A percentile compares a stretch with the other conserved stretches of the same genome.
Conservation (phyloP, 2,797 vertebrate species). For the Gadopsis bispinosus region DNA sequence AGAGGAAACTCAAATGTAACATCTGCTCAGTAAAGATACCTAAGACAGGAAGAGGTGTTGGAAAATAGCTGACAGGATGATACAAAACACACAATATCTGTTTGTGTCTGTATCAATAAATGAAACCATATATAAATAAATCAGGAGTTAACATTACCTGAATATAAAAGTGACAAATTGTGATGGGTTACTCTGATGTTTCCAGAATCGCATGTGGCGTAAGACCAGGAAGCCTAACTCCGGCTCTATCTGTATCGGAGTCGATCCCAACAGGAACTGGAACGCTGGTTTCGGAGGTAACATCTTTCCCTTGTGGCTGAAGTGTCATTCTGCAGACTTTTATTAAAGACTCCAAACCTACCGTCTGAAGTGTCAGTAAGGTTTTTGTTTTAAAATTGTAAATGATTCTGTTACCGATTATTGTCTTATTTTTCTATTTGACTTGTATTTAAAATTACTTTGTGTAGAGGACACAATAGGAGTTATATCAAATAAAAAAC, state of each 20-base stretch:
- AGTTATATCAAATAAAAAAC: too few relatives aligned
- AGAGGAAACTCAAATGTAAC: too few relatives aligned
- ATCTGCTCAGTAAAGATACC: neutral
- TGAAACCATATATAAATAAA: neutral
- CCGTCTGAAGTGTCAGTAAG: neutral
- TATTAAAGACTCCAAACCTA: neutral
- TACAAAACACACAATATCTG: neutral
- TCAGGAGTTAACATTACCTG: neutral
- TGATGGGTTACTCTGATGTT: neutral
- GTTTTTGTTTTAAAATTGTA: neutral
- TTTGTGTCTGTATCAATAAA: neutral
- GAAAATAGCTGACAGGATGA: neutral
- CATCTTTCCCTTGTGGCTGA: neutral
- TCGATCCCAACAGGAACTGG: constrained; percentile 97
- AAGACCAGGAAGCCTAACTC: constrained; percentile 90
- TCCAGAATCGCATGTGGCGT: constrained; percentile 95
- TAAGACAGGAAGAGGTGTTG: neutral
- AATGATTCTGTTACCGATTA: neutral
- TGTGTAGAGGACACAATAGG: neutral
- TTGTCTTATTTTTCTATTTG: neutral
- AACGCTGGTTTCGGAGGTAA: constrained; percentile 92
- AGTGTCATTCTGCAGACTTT: neutral
- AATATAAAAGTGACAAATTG: neutral
- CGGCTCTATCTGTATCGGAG: constrained; percentile 86
- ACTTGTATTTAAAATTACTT: neutral